A percentile compares a stretch with the other conserved stretches of the same genome.
These are phyloP conservation scores for Orthonychiurus folsomi DNA, from an alignment of 2,888 invertebrate species.

Conservation along the genomic window DNA sequence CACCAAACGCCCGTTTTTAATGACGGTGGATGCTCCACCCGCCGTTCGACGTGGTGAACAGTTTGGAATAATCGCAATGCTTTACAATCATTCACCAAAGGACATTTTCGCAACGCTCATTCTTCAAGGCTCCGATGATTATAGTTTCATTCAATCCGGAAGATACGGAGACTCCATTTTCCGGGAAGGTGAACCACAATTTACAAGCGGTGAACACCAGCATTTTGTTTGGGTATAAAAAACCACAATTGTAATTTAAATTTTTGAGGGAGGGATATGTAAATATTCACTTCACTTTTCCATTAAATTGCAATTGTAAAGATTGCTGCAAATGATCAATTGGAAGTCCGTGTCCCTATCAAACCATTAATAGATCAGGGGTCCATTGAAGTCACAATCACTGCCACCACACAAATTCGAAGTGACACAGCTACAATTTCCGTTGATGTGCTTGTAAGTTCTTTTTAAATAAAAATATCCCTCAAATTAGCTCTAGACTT, in stretches of 20 bases:
- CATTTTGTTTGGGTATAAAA: constrained; percentile 47
- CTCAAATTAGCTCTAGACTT: background rate
- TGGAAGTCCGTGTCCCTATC: constrained; percentile 49
- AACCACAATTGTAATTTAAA: background rate
- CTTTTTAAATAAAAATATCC: too few species aligned
- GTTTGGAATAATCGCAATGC: constrained; percentile 43
- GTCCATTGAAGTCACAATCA: constrained; percentile 46
- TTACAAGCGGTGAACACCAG: constrained; percentile 49
- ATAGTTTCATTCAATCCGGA: constrained; percentile 49
- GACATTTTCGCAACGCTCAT: constrained; percentile 45
- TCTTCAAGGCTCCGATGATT: constrained; percentile 47
- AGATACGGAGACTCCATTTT: constrained; percentile 47
- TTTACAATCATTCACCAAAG: constrained; percentile 43
- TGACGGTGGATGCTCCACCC: constrained; percentile 48
- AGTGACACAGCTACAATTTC: constrained; percentile 41
- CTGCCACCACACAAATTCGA: constrained; percentile 49
- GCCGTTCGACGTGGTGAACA: constrained; percentile 49
- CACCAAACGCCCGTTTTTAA: constrained; percentile 48
- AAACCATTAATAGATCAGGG: constrained; percentile 47
- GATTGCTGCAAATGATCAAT: constrained; percentile 42
- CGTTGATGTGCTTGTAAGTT: constrained; percentile 43
- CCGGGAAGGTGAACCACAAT: constrained; percentile 45
- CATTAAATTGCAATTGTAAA: constrained; percentile 35
- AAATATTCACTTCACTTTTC: too few species aligned
- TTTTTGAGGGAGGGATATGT: background rate